Percentiles rank a stretch among this genome's conserved stretches.
These are phyloP conservation scores for Mastacembelus armatus DNA, from an alignment of 2,797 vertebrate genomes.

Conservation along the genomic window DNA sequence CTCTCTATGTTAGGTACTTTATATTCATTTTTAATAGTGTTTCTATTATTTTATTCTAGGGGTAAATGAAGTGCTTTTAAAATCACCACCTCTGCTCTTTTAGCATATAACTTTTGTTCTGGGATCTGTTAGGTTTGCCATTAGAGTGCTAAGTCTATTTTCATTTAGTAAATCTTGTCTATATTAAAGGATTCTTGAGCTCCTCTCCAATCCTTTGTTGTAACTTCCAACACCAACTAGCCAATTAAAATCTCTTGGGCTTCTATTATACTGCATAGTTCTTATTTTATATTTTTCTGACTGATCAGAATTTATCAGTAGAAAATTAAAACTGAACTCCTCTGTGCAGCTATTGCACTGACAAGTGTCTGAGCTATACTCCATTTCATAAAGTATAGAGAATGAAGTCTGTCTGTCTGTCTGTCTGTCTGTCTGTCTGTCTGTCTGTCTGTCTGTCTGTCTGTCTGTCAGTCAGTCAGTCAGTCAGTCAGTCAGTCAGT, in stretches of 20 bases:
- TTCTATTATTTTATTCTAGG: conserved; percentile 4
- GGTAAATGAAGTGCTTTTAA: conserved; percentile 21
- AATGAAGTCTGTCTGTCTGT: no score
- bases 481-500: no score
- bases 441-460: no score
- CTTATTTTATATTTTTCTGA: conserved; percentile 3
- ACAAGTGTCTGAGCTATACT: background rate
- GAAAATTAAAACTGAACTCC: conserved; percentile 24
- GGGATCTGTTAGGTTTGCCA: conserved; percentile 26
- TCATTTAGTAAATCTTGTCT: conserved; percentile 8
- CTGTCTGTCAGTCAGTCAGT: no score
- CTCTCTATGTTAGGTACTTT: background rate
- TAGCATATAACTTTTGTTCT: conserved; percentile 13
- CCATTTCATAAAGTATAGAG: no score
- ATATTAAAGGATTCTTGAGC: conserved; percentile 1
- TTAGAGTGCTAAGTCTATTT: conserved; percentile 6
- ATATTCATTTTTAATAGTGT: background rate
- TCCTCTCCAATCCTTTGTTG: conserved; percentile 4
- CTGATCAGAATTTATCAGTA: conserved; percentile 9
- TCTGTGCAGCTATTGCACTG: conserved; percentile 14
- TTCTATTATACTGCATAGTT: background rate
- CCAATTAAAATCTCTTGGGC: background rate
- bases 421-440: no score
- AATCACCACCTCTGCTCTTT: conserved; percentile 3
- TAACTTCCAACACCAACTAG: background rate